phyloP scores from a whole-genome alignment of 1,140 invertebrate species.

The Heliconius himera region DNA sequence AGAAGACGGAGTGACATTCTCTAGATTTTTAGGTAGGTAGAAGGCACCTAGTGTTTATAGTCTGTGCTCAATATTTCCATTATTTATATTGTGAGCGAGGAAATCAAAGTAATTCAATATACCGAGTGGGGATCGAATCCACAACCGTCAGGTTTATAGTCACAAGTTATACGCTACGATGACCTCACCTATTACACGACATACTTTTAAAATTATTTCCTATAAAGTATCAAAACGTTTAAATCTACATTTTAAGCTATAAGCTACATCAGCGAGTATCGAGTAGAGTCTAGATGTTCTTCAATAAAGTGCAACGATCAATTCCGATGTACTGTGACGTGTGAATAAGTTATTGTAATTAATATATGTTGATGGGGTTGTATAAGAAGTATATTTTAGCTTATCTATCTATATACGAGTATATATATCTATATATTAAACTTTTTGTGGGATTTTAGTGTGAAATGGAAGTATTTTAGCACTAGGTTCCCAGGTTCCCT shows the following conservation, averaged over 20 bases:
- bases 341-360: constrained; percentile 41
- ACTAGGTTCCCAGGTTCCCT: neutral
- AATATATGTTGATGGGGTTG: constrained; percentile 33
- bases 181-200: too few relatives aligned
- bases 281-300: constrained; percentile 58
- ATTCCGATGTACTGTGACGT: constrained; percentile 49
- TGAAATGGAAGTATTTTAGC: neutral
- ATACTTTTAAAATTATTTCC: neutral
- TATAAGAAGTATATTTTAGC: neutral
- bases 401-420: neutral
- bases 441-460: neutral
- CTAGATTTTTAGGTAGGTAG: too few relatives aligned
- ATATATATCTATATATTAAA: neutral
- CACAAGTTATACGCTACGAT: too few relatives aligned
- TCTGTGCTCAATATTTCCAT: too few relatives aligned
- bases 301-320: constrained; percentile 69
- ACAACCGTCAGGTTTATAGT: too few relatives aligned
- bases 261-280: constrained; percentile 69
- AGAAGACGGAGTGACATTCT: too few relatives aligned
- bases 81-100: too few relatives aligned
- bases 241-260: constrained; percentile 46
- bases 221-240: constrained; percentile 51
- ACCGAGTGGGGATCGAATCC: too few relatives aligned
- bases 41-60: too few relatives aligned
- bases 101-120: too few relatives aligned